Evolutionary conservation across 2,113 vertebrate species (phyloP), one percentile per base, ranked within the genome.

Genomic region (Corydoras sp.): DNA sequence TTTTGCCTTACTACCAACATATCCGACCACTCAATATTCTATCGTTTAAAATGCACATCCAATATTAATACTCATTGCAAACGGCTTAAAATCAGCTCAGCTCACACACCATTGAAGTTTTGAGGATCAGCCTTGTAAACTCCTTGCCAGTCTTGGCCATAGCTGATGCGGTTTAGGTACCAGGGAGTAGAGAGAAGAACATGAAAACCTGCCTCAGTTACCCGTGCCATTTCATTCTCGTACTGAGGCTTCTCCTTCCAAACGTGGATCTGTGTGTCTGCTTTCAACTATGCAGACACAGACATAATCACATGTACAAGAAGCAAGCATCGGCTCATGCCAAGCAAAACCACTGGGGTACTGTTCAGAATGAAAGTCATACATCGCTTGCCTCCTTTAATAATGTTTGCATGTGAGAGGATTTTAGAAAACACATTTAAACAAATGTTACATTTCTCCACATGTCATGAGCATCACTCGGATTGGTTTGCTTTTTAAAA

Each of bases 161-260:
- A 96, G 77, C 87, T 81, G 87, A 98, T 93, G 77, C 77, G 88
- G 83, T 98, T 99, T 83, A 99, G 91, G 85, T 99, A 99, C 97
- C 97, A 99, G 77, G 96, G 96, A n/a, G 93, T 86, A 31, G 96
- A 96, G 14, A 99, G 92, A 70, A 98, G 84, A 74, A 89, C 85
- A 9, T 83, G 83, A 87, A 91, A 96, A 77, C 95, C 93, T 4
- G 93, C 88, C 2, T 85, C 76, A 2, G 97, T 99, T 83, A 97
- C 79, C 0, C 82, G 81, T 0, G 89, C 87, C 90, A 97, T 83
- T 86, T 99, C 94, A 1, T 79, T 76, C 74, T 81, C 58, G 81
- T 97, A 98, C 0, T 73, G 72, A 3, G 77, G 14, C 35, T 58
- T 87, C 76, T 88, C 86, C 76, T 94, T 95, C 97, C 97, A 99